These are phyloP conservation scores for Diabrotica undecimpunctata DNA, from an alignment of 1,140 invertebrate genomes.

Conservation along the genomic window DNA sequence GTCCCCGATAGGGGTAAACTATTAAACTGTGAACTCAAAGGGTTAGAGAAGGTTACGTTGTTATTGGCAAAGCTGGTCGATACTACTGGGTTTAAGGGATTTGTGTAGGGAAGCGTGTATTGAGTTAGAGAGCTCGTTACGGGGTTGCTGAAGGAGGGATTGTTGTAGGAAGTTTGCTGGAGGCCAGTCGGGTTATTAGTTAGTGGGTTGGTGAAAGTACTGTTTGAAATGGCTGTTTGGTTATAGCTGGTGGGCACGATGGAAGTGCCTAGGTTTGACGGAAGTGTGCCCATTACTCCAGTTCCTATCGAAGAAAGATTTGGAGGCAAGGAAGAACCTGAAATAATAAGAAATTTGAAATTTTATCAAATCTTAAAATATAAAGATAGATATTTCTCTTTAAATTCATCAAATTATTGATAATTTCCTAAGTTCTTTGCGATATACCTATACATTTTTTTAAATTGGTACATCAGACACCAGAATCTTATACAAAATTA, in stretches of 20 bases:
- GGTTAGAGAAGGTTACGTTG: slow-evolving; percentile 46
- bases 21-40: slow-evolving; percentile 45
- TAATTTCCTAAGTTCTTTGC: no score
- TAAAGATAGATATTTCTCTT: background rate
- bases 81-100: slow-evolving; percentile 33
- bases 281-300: slow-evolving; percentile 42
- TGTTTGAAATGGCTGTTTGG: slow-evolving; percentile 52
- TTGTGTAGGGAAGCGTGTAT: slow-evolving; percentile 29
- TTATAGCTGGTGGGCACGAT: slow-evolving; percentile 51
- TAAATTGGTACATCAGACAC: no score
- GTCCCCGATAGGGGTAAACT: slow-evolving; percentile 43
- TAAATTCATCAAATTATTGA: background rate
- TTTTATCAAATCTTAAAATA: background rate
- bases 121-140: slow-evolving; percentile 33
- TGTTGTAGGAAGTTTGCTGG: slow-evolving; percentile 37
- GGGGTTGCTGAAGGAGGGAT: slow-evolving; percentile 38
- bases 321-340: slow-evolving; percentile 24
- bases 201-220: slow-evolving; percentile 60
- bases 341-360: background rate
- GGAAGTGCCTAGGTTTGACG: slow-evolving; percentile 46
- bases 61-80: slow-evolving; percentile 37
- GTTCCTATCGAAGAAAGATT: slow-evolving; percentile 20
- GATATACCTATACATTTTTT: no score
- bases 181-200: slow-evolving; percentile 41
- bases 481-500: no score